Evolutionary conservation across 2,797 vertebrate genomes (phyloP).

Genomic region (Spatula clypeata): DNA sequence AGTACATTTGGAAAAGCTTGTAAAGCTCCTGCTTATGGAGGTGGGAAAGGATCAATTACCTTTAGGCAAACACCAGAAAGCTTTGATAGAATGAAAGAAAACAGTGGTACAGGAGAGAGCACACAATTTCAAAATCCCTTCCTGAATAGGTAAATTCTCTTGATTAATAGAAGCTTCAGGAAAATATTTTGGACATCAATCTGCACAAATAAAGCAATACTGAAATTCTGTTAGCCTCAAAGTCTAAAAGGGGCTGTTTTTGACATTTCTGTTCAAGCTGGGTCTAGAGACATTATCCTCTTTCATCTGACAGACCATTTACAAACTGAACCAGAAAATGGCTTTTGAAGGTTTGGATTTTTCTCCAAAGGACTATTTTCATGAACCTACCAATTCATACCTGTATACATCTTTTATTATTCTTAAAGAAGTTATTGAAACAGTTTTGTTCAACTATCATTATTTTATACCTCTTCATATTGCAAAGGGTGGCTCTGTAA

Average conservation of each 20-base stretch:
- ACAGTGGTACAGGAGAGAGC: background rate
- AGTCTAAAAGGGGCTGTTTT: background rate
- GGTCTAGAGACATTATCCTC: background rate
- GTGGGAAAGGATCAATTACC: constrained; percentile 18
- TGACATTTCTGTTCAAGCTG: background rate
- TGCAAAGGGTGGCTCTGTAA: background rate
- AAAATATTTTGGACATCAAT: background rate
- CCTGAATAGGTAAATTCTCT: background rate
- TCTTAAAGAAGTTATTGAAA: background rate
- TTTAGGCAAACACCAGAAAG: constrained; percentile 13
- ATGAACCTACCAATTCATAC: background rate
- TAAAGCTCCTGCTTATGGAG: constrained; percentile 23
- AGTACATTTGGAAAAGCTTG: background rate
- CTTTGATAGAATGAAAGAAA: constrained; percentile 23
- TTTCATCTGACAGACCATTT: background rate
- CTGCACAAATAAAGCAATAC: background rate
- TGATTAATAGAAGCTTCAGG: background rate
- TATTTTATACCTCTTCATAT: background rate
- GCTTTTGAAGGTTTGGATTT: background rate
- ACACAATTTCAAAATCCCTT: background rate
- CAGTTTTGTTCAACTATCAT: background rate
- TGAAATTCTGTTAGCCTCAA: background rate
- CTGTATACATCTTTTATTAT: background rate
- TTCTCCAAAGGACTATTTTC: background rate
- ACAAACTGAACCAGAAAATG: background rate